These are phyloP conservation scores for Caenorhabditis sp. DNA, from an alignment of 2,888 invertebrate species.

Conservation along the genomic window DNA sequence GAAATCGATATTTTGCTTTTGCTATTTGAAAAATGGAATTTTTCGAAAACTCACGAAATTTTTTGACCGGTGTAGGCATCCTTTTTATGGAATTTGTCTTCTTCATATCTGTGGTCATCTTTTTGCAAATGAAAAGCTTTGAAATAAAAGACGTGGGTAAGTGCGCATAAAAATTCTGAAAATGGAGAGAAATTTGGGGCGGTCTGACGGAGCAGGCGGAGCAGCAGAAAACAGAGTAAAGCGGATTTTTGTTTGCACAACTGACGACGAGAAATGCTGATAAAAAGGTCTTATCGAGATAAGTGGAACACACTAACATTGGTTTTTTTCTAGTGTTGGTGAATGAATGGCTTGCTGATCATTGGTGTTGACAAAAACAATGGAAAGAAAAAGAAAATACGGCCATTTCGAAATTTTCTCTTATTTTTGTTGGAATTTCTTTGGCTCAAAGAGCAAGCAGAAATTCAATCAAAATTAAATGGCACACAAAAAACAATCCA, in stretches of 20 bases:
- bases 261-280: neutral
- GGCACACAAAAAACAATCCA: neutral
- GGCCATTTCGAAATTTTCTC: neutral
- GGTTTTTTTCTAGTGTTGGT: neutral
- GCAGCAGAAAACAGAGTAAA: neutral
- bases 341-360: neutral
- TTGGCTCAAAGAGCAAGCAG: too few relatives aligned
- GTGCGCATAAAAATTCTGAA: neutral
- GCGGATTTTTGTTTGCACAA: constrained; percentile 1
- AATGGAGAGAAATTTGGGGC: neutral
- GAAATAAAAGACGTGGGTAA: neutral
- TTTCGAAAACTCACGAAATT: neutral
- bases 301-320: neutral
- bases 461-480: neutral
- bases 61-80: constrained; percentile 1
- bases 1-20: constrained; percentile 4
- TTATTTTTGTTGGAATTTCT: too few relatives aligned
- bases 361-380: neutral
- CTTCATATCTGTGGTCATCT: neutral
- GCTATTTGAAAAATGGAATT: neutral
- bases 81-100: neutral
- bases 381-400: neutral
- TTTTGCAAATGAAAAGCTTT: neutral
- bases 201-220: too few relatives aligned
- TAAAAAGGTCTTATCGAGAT: constrained; percentile 1